Evolutionary conservation across 2,888 invertebrate species (phyloP), one percentile per base, ranked within the genome.

Genomic region (Troides oblongomaculatus): DNA sequence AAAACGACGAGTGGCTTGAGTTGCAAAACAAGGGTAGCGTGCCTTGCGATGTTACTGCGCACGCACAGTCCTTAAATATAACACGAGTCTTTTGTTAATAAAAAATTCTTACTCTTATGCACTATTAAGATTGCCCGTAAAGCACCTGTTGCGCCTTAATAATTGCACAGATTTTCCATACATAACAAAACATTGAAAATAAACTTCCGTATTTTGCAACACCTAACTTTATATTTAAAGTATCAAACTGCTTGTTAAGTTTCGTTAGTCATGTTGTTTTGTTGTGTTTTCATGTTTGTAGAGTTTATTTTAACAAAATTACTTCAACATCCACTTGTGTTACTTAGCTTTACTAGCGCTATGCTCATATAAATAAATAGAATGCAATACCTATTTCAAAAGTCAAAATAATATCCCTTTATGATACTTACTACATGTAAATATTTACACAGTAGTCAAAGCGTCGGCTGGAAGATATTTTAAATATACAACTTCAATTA

Each of bases 1-100:
- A 85, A 80, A 83, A 82, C 70, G 92, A 92, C 76, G 89, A 90
- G 73, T 92, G 92, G 92, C 80, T 88, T 73, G 89, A 88, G 75
- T 80, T 88, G 74, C 79, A 84, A 74, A 83, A 81, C 74, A 86
- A 89, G 75, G 90, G 92, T 91, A 91, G 79, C 69, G 68, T 73
- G 62, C 70, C 56, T 70, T 73, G 71, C 65, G 72, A 72, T 75
- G 72, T 71, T 67, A 62, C 70, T 72, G 70, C 71, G 75, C 78
- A 79, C 77, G 72, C 71, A 68, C 71, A 70, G 67, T 53, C 58
- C 62, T 59, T 64, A 62, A 65, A 62, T 43, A 46, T 64, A 50
- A 21, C 36, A 58, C 60, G 59, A 57, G 39, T 62, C 25, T 25
- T 43, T 61, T 21, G 10, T 61, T 56, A 64, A 30, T 12, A 36